Evolutionary conservation across 2,113 vertebrate genomes (phyloP), one percentile per base, ranked within the genome.

Genomic region (Daphoenositta chrysoptera): DNA sequence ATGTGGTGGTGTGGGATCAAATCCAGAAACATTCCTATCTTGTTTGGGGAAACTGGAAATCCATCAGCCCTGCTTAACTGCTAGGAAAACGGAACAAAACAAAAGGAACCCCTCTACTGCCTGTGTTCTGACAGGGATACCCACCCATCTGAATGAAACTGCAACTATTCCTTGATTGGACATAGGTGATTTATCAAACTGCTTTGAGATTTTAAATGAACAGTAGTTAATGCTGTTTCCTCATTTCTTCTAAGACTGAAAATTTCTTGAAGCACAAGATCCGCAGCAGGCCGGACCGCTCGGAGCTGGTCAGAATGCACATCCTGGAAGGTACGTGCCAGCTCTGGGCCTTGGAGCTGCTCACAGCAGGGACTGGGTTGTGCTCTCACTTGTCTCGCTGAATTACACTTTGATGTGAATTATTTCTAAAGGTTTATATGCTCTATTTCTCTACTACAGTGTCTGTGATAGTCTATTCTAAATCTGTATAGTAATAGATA

Each of bases 261-360:
- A 99, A 99, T 96, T 99, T 99, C 96, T 96, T 99, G 97, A 99
- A 99, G 97, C 99, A 99, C 97, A 99, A 99, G 98, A 99, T 99
- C 92, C 98, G 99, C 83, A 99, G 99, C 96, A 98, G 99, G 69
- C 99, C 99, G 7, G 99, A 99, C 93, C 98, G 99, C 69, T 98
- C 99, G 8, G 99, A 99, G 97, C 98, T 99, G 92, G 99, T 99
- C 97, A 99, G 99, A 97, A 99, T 99, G 99, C 99, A 99, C 96
- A 99, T 99, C 97, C 98, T 99, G 37, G 99, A 99, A 98, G 99
- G 99, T 99, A 97, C 13, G 91, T 37, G 31, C 84, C 76, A 20
- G 42, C 56, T 44, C 11, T 8, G 37, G 15, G 19, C 27, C 20
- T 35, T 23, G 1, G 7, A 48, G 47, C 81, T 60, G 27, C 77